Conservation (phyloP, 2,888 invertebrate species). For the Acrobasis consociella region DNA sequence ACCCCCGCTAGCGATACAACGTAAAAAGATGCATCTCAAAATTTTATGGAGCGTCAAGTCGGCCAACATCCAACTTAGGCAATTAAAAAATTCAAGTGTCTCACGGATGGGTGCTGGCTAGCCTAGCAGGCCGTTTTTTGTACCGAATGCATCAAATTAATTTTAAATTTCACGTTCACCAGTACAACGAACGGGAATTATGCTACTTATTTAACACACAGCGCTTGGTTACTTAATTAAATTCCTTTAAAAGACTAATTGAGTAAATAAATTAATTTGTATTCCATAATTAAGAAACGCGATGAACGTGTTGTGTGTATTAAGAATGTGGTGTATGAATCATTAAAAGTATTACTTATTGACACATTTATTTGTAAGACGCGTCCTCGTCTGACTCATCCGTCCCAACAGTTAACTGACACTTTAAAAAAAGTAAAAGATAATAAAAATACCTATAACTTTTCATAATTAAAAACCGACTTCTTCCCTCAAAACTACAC, state of each 20-base stretch:
- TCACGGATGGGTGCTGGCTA: conserved; percentile 60
- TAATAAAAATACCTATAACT: too few species aligned
- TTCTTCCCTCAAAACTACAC: too few species aligned
- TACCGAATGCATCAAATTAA: conserved; percentile 41
- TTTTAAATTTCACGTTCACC: conserved; percentile 32
- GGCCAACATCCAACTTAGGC: conserved; percentile 42
- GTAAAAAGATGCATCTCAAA: conserved; percentile 62
- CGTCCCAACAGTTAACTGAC: neutral
- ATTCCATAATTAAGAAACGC: conserved; percentile 16
- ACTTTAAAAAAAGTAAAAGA: too few species aligned
- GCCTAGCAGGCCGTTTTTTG: conserved; percentile 43
- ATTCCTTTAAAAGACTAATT: conserved; percentile 11
- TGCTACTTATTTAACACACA: conserved; percentile 6
- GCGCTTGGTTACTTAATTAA: conserved; percentile 21
- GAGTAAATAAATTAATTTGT: conserved; percentile 17
- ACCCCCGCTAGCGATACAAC: conserved; percentile 59
- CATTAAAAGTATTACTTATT: conserved; percentile 1
- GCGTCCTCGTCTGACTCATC: neutral
- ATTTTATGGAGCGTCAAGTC: conserved; percentile 78
- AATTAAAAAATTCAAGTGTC: conserved; percentile 69
- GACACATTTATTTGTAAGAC: neutral
- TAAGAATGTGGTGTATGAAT: conserved; percentile 15
- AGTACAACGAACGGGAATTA: conserved; percentile 20
- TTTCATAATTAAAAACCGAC: too few species aligned
- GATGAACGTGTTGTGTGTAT: conserved; percentile 9